A percentile compares a stretch with the other conserved stretches of the same genome.
phyloP scores from a whole-genome alignment of 2,888 invertebrate species.

The Gandaritis pyraliata region DNA sequence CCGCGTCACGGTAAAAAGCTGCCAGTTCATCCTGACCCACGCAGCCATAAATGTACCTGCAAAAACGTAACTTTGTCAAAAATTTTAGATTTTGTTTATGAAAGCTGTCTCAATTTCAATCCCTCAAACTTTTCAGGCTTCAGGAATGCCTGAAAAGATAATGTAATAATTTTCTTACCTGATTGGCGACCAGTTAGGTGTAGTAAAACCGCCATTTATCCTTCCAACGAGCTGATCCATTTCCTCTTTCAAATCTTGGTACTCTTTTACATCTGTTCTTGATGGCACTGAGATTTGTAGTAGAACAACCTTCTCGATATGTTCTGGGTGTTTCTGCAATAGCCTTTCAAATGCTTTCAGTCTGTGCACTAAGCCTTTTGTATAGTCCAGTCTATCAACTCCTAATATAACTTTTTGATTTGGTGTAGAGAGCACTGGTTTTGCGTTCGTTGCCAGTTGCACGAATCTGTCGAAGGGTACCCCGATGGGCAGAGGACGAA shows the following conservation, averaged over 20 bases:
- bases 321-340: slow-evolving; percentile 92
- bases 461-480: slow-evolving; percentile 95
- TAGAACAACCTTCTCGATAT: slow-evolving; percentile 91
- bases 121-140: too few species aligned
- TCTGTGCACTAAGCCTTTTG: slow-evolving; percentile 93
- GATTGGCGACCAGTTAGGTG: slow-evolving; percentile 96
- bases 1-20: slow-evolving; percentile 93
- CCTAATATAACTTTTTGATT: slow-evolving; percentile 93
- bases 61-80: slow-evolving; percentile 22
- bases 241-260: slow-evolving; percentile 94
- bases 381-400: slow-evolving; percentile 95
- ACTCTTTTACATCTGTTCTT: slow-evolving; percentile 94
- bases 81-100: background rate
- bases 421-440: slow-evolving; percentile 86
- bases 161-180: slow-evolving; percentile 61
- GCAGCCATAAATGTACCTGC: slow-evolving; percentile 92
- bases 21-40: slow-evolving; percentile 94
- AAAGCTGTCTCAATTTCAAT: background rate
- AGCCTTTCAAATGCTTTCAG: slow-evolving; percentile 92
- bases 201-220: slow-evolving; percentile 95
- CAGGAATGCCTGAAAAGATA: too few species aligned
- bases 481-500: slow-evolving; percentile 94
- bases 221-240: slow-evolving; percentile 95
- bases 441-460: slow-evolving; percentile 88
- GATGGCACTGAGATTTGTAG: slow-evolving; percentile 95